Percentiles rank a stretch among this genome's conserved stretches.
phyloP scores from a whole-genome alignment of 1,140 invertebrate species.

The Drosophila ironensis region DNA sequence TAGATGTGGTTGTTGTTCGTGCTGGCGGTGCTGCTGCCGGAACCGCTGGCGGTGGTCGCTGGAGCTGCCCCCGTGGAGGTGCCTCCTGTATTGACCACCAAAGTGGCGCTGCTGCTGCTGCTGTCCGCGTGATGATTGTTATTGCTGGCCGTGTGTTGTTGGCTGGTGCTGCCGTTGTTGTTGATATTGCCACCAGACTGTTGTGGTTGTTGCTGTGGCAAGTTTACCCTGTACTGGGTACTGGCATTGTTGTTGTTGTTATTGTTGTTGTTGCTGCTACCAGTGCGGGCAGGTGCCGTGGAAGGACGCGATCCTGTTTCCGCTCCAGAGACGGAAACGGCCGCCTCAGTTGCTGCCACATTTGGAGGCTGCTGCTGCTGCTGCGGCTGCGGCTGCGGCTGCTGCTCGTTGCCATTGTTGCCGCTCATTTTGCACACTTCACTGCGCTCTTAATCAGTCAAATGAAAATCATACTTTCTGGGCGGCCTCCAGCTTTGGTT shows the following conservation, averaged over 20 bases:
- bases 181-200: conserved; percentile 2
- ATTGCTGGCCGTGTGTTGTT: conserved; percentile 24
- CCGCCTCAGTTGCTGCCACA: conserved; percentile 4
- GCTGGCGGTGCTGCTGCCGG: no score
- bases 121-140: conserved; percentile 49
- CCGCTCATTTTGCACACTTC: conserved; percentile 62
- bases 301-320: conserved; percentile 26
- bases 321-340: conserved; percentile 1
- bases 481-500: conserved; percentile 26
- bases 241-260: conserved; percentile 37
- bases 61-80: neutral
- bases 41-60: neutral
- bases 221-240: conserved; percentile 52
- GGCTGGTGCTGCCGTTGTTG: conserved; percentile 24
- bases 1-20: conserved; percentile 80
- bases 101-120: conserved; percentile 22
- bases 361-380: conserved; percentile 1
- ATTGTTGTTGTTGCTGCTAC: conserved; percentile 24
- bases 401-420: conserved; percentile 49
- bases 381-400: conserved; percentile 33
- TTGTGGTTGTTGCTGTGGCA: conserved; percentile 37
- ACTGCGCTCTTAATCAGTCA: no score
- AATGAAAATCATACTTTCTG: neutral
- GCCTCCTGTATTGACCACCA: conserved; percentile 17
- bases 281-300: conserved; percentile 51